Conservation (phyloP, 1,140 invertebrate species). For the Heliconius eleuchia region DNA sequence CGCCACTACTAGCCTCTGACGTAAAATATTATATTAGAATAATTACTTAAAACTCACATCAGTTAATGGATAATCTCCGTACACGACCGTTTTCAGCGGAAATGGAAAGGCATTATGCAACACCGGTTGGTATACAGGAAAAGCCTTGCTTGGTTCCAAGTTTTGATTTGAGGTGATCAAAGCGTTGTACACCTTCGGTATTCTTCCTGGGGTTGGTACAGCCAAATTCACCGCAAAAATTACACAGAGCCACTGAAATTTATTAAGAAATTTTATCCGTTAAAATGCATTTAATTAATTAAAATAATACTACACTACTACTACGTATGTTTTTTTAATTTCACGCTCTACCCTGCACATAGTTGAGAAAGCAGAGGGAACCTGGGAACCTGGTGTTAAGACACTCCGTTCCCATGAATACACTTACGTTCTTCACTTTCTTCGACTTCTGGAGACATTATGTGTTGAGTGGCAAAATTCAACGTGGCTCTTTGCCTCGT, state of each 20-base stretch:
- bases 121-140: slow-evolving; percentile 87
- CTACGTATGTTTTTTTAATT: no score
- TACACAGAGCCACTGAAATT: not conserved
- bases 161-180: slow-evolving; percentile 88
- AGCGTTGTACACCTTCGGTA: slow-evolving; percentile 89
- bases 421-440: no score
- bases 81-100: slow-evolving; percentile 72
- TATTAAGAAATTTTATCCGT: not conserved
- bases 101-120: slow-evolving; percentile 83
- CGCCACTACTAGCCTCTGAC: no score
- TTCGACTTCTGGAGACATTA: no score
- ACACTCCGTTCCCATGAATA: no score
- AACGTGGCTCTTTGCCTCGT: not conserved
- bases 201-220: slow-evolving; percentile 76
- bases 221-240: slow-evolving; percentile 44
- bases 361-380: no score
- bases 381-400: no score
- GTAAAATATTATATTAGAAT: no score
- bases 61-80: slow-evolving; percentile 58
- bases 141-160: slow-evolving; percentile 86
- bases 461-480: no score
- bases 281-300: no score
- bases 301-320: no score
- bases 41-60: slow-evolving; percentile 55
- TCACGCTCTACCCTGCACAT: no score